A percentile compares a stretch with the other conserved stretches of the same genome.
phyloP scores from a whole-genome alignment of 2,113 vertebrate genomes.

The Tragelaphus buxtoni region DNA sequence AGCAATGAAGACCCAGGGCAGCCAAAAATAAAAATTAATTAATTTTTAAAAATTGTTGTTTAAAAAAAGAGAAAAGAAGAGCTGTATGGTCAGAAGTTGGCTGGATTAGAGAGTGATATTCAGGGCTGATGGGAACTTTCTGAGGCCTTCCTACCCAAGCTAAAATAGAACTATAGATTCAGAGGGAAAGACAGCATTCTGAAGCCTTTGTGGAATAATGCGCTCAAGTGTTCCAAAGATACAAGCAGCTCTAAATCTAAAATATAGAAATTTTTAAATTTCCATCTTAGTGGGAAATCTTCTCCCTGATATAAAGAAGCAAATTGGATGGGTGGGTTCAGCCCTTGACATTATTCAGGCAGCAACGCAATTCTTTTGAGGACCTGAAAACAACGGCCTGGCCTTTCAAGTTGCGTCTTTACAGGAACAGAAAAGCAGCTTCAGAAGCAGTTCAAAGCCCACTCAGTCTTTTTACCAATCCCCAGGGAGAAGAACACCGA shows the following conservation, averaged over 20 bases:
- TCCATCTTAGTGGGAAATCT: background rate
- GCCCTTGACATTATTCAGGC: background rate
- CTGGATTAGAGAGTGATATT: background rate
- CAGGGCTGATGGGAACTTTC: background rate
- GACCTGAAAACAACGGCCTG: background rate
- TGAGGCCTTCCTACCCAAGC: background rate
- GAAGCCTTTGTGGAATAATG: background rate
- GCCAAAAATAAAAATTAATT: background rate
- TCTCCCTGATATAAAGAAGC: background rate
- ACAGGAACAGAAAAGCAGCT: background rate
- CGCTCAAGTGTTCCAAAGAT: background rate
- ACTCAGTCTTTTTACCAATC: background rate
- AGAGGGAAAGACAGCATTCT: background rate
- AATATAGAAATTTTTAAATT: background rate
- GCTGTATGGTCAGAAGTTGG: background rate
- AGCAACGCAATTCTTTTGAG: background rate
- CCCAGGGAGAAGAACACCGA: background rate
- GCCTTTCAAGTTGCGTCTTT: background rate
- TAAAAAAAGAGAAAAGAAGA: background rate
- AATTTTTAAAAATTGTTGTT: background rate
- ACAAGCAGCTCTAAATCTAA: background rate
- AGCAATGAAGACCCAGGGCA: background rate
- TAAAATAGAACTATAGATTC: background rate
- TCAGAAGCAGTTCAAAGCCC: background rate
- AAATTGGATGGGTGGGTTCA: background rate